A percentile compares a stretch with the other conserved stretches of the same genome.
These are phyloP conservation scores for Antrozous pallidus DNA, from an alignment of 2,797 vertebrate species.

Conservation along the genomic window DNA sequence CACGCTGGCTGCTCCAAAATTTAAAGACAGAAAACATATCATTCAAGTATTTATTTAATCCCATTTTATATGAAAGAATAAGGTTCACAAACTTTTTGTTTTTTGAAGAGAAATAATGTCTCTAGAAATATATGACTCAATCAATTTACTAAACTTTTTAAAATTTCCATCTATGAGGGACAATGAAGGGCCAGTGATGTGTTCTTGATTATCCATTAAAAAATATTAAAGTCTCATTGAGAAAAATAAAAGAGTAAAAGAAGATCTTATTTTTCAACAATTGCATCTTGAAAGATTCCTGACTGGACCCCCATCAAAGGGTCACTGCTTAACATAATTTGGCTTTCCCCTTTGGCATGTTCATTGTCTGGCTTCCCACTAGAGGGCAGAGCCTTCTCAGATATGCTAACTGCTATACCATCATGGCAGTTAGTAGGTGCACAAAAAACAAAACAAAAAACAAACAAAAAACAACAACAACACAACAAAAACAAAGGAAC, in stretches of 20 bases:
- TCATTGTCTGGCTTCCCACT: conserved; percentile 50
- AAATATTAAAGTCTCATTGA: neutral
- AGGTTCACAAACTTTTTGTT: neutral
- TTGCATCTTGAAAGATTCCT: neutral
- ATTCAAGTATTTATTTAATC: neutral
- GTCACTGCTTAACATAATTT: neutral
- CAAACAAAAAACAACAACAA: neutral
- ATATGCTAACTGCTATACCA: neutral
- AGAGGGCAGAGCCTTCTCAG: conserved; percentile 57
- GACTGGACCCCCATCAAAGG: neutral
- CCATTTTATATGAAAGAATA: neutral
- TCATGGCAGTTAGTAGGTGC: conserved; percentile 62
- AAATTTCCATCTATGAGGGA: neutral
- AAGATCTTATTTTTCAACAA: neutral
- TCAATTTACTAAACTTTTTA: neutral
- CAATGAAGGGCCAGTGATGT: neutral
- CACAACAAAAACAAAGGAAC: neutral
- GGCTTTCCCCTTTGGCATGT: neutral
- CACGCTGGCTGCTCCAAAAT: neutral
- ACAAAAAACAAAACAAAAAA: too few species aligned
- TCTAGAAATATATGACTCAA: neutral
- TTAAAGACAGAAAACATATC: neutral
- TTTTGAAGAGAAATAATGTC: neutral
- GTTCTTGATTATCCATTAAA: neutral
- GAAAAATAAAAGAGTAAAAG: neutral